Evolutionary conservation across 2,113 vertebrate genomes (phyloP).

Genomic region (Pomatorhinus ruficollis): DNA sequence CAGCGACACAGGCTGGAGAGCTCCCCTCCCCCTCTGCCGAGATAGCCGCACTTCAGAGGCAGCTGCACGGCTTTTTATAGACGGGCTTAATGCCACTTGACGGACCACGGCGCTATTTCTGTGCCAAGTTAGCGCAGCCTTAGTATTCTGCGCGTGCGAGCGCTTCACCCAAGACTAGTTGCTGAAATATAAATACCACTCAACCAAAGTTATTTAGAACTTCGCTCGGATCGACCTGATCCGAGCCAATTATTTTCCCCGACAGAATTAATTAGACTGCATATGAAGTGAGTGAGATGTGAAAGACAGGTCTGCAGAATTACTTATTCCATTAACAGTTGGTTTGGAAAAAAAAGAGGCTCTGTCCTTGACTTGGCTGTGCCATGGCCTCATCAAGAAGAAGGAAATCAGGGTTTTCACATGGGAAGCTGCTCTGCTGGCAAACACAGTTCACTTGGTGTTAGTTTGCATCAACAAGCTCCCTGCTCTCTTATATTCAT

Average conservation of each 20-base stretch:
- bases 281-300: constrained; percentile 66
- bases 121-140: constrained; percentile 32
- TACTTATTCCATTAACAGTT: constrained; percentile 44
- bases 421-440: constrained; percentile 30
- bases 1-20: not conserved
- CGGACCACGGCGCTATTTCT: constrained; percentile 11
- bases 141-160: constrained; percentile 34
- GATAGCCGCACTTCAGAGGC: not conserved
- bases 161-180: constrained; percentile 51
- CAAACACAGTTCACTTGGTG: not conserved
- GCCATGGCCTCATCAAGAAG: not conserved
- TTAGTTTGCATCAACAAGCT: constrained; percentile 28
- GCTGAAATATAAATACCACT: constrained; percentile 66
- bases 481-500: not conserved
- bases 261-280: constrained; percentile 72
- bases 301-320: constrained; percentile 60
- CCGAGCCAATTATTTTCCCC: constrained; percentile 69
- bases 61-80: constrained; percentile 35
- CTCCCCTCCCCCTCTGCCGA: not conserved
- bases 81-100: constrained; percentile 1
- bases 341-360: not conserved
- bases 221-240: constrained; percentile 58
- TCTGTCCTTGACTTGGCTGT: constrained; percentile 52
- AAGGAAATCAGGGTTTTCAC: not conserved
- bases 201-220: constrained; percentile 64